A percentile compares a stretch with the other conserved stretches of the same genome.
Conservation (phyloP, 2,797 vertebrate genomes). For the Erpetoichthys calabaricus region DNA sequence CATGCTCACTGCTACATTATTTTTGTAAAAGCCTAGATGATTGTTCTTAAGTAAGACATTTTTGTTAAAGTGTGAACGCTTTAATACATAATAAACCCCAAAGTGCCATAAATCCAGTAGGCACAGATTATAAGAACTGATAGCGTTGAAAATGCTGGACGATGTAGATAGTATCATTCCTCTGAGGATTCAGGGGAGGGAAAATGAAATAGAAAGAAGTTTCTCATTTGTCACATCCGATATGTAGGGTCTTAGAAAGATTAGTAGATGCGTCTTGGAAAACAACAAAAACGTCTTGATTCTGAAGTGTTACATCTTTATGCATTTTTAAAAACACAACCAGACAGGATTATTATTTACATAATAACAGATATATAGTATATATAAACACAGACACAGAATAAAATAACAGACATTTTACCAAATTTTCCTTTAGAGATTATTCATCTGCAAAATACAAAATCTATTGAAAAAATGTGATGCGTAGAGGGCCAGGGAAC, state of each 20-base stretch:
- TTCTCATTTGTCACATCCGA: constrained; percentile 8
- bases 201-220: constrained; percentile 1
- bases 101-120: constrained; percentile 4
- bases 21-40: too few relatives aligned
- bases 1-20: too few relatives aligned
- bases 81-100: constrained; percentile 5
- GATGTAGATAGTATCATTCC: neutral
- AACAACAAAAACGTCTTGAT: constrained; percentile 3
- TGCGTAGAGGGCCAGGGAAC: too few relatives aligned
- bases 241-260: constrained; percentile 4
- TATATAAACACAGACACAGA: too few relatives aligned
- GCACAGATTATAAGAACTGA: constrained; percentile 3
- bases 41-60: constrained; percentile 1
- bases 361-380: too few relatives aligned
- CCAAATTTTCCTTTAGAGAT: too few relatives aligned
- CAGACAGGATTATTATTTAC: constrained; percentile 16
- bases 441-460: too few relatives aligned
- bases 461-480: too few relatives aligned
- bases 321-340: constrained; percentile 41
- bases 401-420: too few relatives aligned
- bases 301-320: neutral
- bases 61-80: constrained; percentile 2
- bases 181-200: neutral
- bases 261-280: neutral
- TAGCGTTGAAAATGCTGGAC: constrained; percentile 1